Percentiles rank a stretch among this genome's conserved stretches.
Conservation (phyloP, 1,140 invertebrate species). For the Plectrocnemia conspersa region DNA sequence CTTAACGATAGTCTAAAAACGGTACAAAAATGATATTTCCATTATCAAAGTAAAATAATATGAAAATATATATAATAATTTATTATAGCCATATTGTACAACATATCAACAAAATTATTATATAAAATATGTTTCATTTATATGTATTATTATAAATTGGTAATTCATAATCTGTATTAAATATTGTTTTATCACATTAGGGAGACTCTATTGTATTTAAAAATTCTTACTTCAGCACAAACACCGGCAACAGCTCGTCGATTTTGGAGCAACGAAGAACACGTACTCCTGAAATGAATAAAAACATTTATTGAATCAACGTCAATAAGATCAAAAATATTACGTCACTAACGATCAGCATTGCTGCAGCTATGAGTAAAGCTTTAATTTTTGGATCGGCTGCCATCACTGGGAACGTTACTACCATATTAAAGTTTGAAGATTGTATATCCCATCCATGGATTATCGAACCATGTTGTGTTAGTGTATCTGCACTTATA, state of each 20-base stretch:
- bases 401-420: conserved; percentile 48
- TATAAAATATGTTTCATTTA: no score
- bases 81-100: no score
- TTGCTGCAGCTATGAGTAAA: conserved; percentile 52
- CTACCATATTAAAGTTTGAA: conserved; percentile 49
- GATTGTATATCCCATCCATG: conserved; percentile 55
- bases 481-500: conserved; percentile 46
- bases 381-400: conserved; percentile 53
- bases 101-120: no score
- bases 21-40: no score
- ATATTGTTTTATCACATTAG: no score
- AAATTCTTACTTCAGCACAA: conserved; percentile 18
- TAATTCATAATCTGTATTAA: no score
- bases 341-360: conserved; percentile 50
- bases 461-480: conserved; percentile 52
- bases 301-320: conserved; percentile 15
- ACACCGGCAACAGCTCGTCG: conserved; percentile 28
- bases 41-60: no score
- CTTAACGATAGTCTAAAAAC: no score
- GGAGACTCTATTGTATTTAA: no score
- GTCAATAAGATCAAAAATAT: conserved; percentile 16
- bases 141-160: no score
- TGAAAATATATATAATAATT: no score
- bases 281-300: conserved; percentile 50
- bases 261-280: conserved; percentile 46